A percentile compares a stretch with the other conserved stretches of the same genome.
Evolutionary conservation across 2,113 vertebrate species (phyloP).

Genomic region (Xyrauchen texanus): DNA sequence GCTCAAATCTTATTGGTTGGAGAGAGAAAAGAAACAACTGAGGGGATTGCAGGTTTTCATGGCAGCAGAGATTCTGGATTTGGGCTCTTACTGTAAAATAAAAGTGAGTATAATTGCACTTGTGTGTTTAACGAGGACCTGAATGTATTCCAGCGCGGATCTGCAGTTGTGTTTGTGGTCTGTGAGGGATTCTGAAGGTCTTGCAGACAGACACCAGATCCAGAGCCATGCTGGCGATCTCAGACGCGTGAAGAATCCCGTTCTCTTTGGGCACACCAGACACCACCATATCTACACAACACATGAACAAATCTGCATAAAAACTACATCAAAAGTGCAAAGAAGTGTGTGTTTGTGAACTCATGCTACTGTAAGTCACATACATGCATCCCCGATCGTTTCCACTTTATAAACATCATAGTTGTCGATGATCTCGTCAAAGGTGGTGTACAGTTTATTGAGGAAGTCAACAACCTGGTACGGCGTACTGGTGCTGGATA

Average conservation of each 20-base stretch:
- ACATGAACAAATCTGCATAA: not conserved
- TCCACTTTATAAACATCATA: slow-evolving; percentile 86
- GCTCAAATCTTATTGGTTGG: too few species aligned
- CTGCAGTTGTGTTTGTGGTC: slow-evolving; percentile 77
- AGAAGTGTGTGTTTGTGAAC: not conserved
- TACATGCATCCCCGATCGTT: slow-evolving; percentile 82
- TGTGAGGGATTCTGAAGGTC: slow-evolving; percentile 83
- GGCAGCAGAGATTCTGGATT: too few species aligned
- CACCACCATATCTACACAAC: slow-evolving; percentile 81
- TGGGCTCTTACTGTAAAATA: too few species aligned
- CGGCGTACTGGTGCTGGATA: slow-evolving; percentile 81
- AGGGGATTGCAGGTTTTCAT: too few species aligned
- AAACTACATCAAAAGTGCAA: not conserved
- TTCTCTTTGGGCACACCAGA: slow-evolving; percentile 79
- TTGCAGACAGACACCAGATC: slow-evolving; percentile 79
- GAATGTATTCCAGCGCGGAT: slow-evolving; percentile 83
- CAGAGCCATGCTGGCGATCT: slow-evolving; percentile 83
- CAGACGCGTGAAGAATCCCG: slow-evolving; percentile 77
- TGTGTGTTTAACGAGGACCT: slow-evolving; percentile 55
- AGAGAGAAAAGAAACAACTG: too few species aligned
- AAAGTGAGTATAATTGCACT: too few species aligned
- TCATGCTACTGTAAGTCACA: slow-evolving; percentile 44
- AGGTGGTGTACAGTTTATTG: slow-evolving; percentile 83
- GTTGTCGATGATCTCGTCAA: slow-evolving; percentile 84
- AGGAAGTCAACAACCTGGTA: slow-evolving; percentile 83